Evolutionary conservation across 2,888 invertebrate species (phyloP).

Genomic region (Eremobia ochroleuca): DNA sequence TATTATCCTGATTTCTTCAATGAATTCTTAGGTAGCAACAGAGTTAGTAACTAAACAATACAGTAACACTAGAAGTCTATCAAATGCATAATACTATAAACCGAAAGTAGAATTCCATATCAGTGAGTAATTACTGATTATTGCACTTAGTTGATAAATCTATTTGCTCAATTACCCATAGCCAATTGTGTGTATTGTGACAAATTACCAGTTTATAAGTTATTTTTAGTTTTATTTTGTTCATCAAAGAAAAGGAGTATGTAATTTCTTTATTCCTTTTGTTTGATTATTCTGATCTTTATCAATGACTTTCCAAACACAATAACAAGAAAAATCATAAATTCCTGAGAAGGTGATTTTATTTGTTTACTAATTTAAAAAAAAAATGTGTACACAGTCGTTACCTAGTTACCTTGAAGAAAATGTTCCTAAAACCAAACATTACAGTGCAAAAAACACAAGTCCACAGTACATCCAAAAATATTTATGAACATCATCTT

Average conservation of each 20-base stretch:
- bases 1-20: background rate
- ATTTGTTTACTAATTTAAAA: background rate
- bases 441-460: slow-evolving; percentile 75
- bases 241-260: background rate
- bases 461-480: slow-evolving; percentile 52
- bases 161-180: slow-evolving; percentile 27
- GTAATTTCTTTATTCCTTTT: background rate
- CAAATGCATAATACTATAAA: slow-evolving; percentile 18
- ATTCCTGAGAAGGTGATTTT: background rate
- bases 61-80: background rate
- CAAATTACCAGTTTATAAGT: slow-evolving; percentile 14
- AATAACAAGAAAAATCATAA: background rate
- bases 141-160: slow-evolving; percentile 37
- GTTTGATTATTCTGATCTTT: background rate
- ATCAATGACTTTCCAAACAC: background rate
- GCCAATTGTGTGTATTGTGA: slow-evolving; percentile 26
- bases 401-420: slow-evolving; percentile 78
- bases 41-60: slow-evolving; percentile 2
- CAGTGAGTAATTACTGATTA: slow-evolving; percentile 44
- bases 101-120: slow-evolving; percentile 31
- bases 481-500: slow-evolving; percentile 73
- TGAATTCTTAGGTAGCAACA: background rate
- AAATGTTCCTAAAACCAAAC: slow-evolving; percentile 81
- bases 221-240: background rate
- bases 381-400: slow-evolving; percentile 15